These are phyloP conservation scores for Metalampra italica DNA, from an alignment of 2,888 invertebrate species.

Conservation along the genomic window DNA sequence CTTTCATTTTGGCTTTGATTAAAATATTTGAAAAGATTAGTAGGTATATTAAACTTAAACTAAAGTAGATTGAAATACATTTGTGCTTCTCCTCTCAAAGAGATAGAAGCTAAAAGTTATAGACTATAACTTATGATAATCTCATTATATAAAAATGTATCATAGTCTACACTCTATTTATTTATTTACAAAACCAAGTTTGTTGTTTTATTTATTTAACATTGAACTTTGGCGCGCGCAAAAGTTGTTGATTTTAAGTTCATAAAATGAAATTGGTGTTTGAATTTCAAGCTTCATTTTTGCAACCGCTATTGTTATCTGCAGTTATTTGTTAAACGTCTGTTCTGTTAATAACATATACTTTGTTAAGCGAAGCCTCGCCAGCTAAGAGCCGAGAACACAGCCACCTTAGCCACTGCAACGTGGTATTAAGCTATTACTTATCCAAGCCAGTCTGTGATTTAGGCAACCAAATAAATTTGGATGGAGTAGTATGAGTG, in stretches of 20 bases:
- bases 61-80: too few relatives aligned
- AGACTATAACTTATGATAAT: too few relatives aligned
- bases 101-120: too few relatives aligned
- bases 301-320: constrained; percentile 31
- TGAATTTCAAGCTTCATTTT: constrained; percentile 33
- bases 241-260: background rate
- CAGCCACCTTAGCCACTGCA: constrained; percentile 60
- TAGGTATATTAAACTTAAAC: too few relatives aligned
- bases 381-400: constrained; percentile 57
- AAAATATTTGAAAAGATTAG: too few relatives aligned
- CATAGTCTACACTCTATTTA: too few relatives aligned
- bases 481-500: constrained; percentile 16
- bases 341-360: constrained; percentile 58
- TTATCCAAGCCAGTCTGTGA: constrained; percentile 58
- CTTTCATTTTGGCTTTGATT: too few relatives aligned
- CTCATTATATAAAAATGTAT: too few relatives aligned
- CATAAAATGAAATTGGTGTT: constrained; percentile 13
- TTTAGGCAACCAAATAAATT: constrained; percentile 54
- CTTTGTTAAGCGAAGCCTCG: constrained; percentile 47
- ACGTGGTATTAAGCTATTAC: constrained; percentile 76
- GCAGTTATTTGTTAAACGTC: constrained; percentile 49
- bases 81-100: too few relatives aligned
- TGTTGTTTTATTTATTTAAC: too few relatives aligned
- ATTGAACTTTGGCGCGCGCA: too few relatives aligned
- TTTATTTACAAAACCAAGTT: too few relatives aligned